phyloP scores from a whole-genome alignment of 2,113 vertebrate species.

The Lampris incognitus region DNA sequence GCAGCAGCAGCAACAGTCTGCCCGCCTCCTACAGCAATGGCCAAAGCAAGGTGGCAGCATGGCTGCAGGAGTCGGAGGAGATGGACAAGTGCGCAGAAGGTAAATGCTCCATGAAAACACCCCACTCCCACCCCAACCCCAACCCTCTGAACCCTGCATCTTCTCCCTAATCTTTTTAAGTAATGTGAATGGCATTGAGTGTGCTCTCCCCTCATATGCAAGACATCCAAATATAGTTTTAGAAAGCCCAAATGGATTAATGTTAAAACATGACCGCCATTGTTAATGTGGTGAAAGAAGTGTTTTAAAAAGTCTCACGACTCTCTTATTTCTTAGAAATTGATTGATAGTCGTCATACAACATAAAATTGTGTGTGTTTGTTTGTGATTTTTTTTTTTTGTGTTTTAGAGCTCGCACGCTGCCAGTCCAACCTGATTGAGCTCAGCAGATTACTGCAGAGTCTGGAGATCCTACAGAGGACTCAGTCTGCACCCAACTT shows the following conservation, averaged over 20 bases:
- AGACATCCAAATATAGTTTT: conserved; percentile 27
- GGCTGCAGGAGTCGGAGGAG: conserved; percentile 97
- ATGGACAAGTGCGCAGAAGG: conserved; percentile 99
- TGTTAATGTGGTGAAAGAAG: conserved; percentile 34
- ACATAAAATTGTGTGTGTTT: conserved; percentile 22
- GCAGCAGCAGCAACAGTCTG: conserved; percentile 86
- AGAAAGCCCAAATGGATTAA: conserved; percentile 3
- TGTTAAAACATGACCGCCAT: not conserved
- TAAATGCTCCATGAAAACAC: conserved; percentile 62
- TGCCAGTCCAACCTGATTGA: conserved; percentile 97
- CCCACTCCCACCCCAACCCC: not conserved
- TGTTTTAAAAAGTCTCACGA: not conserved
- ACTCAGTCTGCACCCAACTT: conserved; percentile 98
- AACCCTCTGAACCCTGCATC: not conserved
- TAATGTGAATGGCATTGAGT: not conserved
- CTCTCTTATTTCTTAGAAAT: conserved; percentile 6
- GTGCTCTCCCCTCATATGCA: conserved; percentile 2
- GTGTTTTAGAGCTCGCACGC: conserved; percentile 90
- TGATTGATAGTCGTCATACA: conserved; percentile 25
- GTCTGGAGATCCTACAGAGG: conserved; percentile 97
- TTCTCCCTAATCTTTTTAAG: not conserved
- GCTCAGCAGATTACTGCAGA: conserved; percentile 95
- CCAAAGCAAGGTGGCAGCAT: conserved; percentile 96
- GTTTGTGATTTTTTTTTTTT: conserved; percentile 29
- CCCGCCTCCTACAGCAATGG: conserved; percentile 93